Conservation (phyloP, 2,113 vertebrate genomes). For the Coreoperca whiteheadi region DNA sequence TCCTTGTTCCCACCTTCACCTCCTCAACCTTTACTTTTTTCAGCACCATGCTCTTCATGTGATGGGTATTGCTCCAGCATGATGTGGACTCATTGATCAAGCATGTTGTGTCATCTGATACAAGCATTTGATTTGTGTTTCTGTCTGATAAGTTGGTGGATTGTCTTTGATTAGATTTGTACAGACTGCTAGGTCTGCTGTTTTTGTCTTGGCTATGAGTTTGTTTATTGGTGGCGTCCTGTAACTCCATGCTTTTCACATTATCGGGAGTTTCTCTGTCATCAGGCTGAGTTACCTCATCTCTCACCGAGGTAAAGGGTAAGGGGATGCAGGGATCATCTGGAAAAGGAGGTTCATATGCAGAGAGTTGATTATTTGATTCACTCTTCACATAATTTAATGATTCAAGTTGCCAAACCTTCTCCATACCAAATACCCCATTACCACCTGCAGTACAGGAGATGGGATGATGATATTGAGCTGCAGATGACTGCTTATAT, state of each 20-base stretch:
- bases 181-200: neutral
- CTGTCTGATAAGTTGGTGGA: neutral
- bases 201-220: neutral
- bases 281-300: constrained; percentile 6
- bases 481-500: neutral
- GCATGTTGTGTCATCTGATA: constrained; percentile 10
- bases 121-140: neutral
- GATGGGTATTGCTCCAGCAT: neutral
- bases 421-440: neutral
- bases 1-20: neutral
- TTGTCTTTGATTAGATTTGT: constrained; percentile 23
- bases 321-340: neutral
- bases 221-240: constrained; percentile 21
- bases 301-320: neutral
- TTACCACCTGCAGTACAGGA: neutral
- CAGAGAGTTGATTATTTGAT: neutral
- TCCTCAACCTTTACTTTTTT: neutral
- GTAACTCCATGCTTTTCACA: neutral
- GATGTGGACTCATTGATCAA: constrained; percentile 27
- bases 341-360: neutral
- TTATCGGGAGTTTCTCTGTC: constrained; percentile 12
- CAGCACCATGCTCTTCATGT: neutral
- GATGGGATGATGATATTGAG: neutral
- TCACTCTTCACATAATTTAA: neutral
- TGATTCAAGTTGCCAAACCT: neutral